Percentiles rank a stretch among this genome's conserved stretches.
These are phyloP conservation scores for Harmothoe impar DNA, from an alignment of 2,888 invertebrate species.

Conservation along the genomic window DNA sequence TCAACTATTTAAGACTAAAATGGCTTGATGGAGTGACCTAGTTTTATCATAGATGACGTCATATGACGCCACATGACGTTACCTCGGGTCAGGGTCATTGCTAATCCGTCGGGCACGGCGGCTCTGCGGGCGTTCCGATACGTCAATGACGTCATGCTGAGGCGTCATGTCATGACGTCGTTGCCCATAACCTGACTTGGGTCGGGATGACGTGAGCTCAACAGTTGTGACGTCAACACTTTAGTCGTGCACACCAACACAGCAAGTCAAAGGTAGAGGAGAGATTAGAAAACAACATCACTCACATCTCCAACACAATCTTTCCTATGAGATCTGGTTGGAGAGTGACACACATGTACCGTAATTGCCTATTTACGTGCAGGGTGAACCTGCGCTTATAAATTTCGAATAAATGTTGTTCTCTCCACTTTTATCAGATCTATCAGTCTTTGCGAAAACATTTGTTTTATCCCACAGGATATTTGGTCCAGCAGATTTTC, in stretches of 20 bases:
- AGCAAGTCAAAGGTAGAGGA: neutral
- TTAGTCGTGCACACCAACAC: constrained; percentile 28
- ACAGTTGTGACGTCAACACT: constrained; percentile 50
- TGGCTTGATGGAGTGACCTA: too few relatives aligned
- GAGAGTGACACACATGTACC: neutral
- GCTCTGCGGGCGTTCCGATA: constrained; percentile 1
- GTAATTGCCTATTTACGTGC: too few relatives aligned
- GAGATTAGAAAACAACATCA: neutral
- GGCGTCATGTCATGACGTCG: constrained; percentile 39
- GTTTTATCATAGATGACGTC: too few relatives aligned
- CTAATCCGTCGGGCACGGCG: neutral
- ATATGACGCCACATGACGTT: neutral
- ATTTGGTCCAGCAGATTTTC: too few relatives aligned
- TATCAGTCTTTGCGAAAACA: too few relatives aligned
- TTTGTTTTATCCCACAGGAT: too few relatives aligned
- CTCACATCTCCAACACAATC: constrained; percentile 11
- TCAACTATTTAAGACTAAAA: too few relatives aligned
- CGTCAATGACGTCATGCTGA: constrained; percentile 41
- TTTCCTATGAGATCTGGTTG: neutral
- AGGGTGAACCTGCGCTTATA: too few relatives aligned
- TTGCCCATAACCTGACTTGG: constrained; percentile 40
- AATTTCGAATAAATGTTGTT: too few relatives aligned
- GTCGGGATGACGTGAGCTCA: constrained; percentile 30
- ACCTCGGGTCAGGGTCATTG: constrained; percentile 21
- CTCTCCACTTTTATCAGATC: too few relatives aligned